Evolutionary conservation across 2,113 vertebrate genomes (phyloP).

Genomic region (Stictonetta naevosa): DNA sequence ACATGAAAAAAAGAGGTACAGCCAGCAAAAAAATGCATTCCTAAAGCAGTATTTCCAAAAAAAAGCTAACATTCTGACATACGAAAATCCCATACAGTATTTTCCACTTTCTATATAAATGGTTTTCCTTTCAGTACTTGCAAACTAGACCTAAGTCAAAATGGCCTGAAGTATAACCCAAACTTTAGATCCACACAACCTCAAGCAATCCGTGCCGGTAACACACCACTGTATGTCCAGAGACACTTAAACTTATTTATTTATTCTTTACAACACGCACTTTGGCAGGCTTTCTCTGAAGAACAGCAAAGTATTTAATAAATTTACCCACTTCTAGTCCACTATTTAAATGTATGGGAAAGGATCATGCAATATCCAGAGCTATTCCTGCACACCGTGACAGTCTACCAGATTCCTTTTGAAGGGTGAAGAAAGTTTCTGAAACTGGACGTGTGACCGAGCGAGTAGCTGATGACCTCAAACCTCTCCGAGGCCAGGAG

Average conservation of each 20-base stretch:
- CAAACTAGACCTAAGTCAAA: background rate
- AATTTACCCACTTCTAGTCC: background rate
- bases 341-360: background rate
- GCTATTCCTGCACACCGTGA: background rate
- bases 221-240: background rate
- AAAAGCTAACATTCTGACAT: background rate
- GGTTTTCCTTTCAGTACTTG: background rate
- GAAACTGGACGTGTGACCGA: background rate
- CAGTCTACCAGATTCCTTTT: background rate
- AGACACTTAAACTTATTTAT: background rate
- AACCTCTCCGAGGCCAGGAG: conserved; percentile 7
- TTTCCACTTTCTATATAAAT: background rate
- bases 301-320: background rate
- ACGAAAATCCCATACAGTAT: background rate
- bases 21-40: background rate
- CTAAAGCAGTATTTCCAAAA: background rate
- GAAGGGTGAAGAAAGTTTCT: background rate
- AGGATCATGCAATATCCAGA: background rate
- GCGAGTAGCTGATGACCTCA: background rate
- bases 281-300: background rate
- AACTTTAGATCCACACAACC: background rate
- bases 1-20: background rate
- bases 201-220: background rate
- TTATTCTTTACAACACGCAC: background rate
- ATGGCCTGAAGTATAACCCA: background rate